phyloP scores from a whole-genome alignment of 2,888 invertebrate species.

The Chymomyza fuscimana region DNA sequence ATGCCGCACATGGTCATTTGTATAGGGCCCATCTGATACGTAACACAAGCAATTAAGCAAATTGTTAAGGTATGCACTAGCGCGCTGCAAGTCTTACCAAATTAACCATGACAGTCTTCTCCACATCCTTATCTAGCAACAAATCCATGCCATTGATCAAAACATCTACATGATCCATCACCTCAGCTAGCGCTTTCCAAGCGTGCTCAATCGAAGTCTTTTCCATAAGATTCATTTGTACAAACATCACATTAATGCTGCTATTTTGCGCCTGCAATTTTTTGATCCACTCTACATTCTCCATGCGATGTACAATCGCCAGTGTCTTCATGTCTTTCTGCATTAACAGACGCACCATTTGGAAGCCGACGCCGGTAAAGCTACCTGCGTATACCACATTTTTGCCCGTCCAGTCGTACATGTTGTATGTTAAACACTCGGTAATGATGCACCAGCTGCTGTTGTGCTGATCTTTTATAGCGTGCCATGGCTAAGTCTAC shows the following conservation, averaged over 20 bases:
- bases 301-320: constrained; percentile 73
- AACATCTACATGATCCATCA: constrained; percentile 73
- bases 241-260: constrained; percentile 62
- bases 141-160: constrained; percentile 74
- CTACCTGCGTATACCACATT: constrained; percentile 75
- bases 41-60: neutral
- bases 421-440: constrained; percentile 31
- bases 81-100: constrained; percentile 59
- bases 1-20: constrained; percentile 71
- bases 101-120: constrained; percentile 76
- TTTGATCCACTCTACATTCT: constrained; percentile 75
- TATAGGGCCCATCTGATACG: constrained; percentile 71
- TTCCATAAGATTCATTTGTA: constrained; percentile 73
- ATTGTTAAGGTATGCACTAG: neutral
- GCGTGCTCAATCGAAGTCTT: constrained; percentile 66
- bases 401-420: constrained; percentile 75
- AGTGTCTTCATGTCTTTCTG: constrained; percentile 70
- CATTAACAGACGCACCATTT: constrained; percentile 71
- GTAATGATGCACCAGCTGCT: constrained; percentile 5
- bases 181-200: constrained; percentile 63
- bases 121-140: constrained; percentile 75
- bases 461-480: constrained; percentile 30
- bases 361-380: constrained; percentile 73
- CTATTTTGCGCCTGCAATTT: constrained; percentile 69
- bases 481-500: neutral